These are phyloP conservation scores for Lepidocyrtoides sp. DNA, from an alignment of 2,888 invertebrate species.

Conservation along the genomic window DNA sequence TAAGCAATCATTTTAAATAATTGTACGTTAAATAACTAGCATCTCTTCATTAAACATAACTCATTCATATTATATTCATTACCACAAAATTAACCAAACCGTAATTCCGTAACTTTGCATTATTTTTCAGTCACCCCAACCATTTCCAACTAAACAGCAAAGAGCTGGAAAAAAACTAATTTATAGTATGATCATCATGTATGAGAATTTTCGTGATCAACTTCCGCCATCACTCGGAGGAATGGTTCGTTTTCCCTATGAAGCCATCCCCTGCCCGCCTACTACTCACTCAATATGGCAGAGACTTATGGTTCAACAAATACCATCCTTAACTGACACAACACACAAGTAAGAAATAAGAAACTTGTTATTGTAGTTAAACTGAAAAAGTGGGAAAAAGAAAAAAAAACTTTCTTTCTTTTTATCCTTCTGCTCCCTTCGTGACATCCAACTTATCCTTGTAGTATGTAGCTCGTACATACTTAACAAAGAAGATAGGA, in stretches of 20 bases:
- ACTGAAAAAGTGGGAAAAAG: slow-evolving; percentile 30
- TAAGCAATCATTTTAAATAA: neutral
- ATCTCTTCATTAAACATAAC: neutral
- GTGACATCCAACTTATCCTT: slow-evolving; percentile 63
- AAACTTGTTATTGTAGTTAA: slow-evolving; percentile 74
- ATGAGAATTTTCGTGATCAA: slow-evolving; percentile 18
- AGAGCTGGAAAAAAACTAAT: neutral
- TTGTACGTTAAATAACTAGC: no score
- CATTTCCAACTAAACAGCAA: neutral
- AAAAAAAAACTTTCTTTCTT: slow-evolving; percentile 38
- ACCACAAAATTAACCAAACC: neutral
- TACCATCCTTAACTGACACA: slow-evolving; percentile 70
- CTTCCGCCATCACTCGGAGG: slow-evolving; percentile 66
- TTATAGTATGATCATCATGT: neutral
- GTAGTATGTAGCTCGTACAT: slow-evolving; percentile 5
- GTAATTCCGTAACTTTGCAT: neutral
- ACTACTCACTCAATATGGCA: slow-evolving; percentile 56
- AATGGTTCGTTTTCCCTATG: slow-evolving; percentile 25
- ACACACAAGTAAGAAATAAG: slow-evolving; percentile 59
- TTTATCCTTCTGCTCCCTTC: slow-evolving; percentile 58
- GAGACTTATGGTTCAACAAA: slow-evolving; percentile 70
- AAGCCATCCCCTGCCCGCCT: slow-evolving; percentile 10
- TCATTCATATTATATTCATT: slow-evolving; percentile 5
- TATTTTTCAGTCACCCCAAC: neutral
- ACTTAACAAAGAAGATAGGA: neutral